Conservation (phyloP, 2,113 vertebrate genomes). For the Saccopteryx bilineata region DNA sequence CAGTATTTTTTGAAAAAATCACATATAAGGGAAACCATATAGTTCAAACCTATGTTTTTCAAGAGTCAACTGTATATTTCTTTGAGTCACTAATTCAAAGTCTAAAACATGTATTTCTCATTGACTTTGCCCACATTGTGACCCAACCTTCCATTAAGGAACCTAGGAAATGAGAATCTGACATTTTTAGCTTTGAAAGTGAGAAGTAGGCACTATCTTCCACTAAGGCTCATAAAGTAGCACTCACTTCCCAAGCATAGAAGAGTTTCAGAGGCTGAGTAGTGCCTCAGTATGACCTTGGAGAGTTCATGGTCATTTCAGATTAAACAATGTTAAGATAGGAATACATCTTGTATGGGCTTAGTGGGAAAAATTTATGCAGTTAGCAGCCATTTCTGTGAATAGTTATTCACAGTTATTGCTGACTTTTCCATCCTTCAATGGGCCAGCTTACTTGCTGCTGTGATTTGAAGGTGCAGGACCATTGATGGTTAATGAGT, state of each 20-base stretch:
- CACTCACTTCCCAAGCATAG: not conserved
- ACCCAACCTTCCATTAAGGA: not conserved
- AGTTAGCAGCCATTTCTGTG: constrained; percentile 44
- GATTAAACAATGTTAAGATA: constrained; percentile 12
- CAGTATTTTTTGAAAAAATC: not conserved
- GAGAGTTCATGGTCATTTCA: not conserved
- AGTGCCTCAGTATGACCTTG: not conserved
- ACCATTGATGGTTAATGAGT: not conserved
- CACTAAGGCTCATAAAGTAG: not conserved
- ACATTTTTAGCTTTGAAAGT: constrained; percentile 47
- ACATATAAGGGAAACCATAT: not conserved
- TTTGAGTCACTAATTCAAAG: constrained; percentile 17
- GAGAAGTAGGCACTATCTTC: not conserved
- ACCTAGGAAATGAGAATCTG: not conserved
- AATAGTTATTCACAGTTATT: not conserved
- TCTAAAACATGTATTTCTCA: constrained; percentile 24
- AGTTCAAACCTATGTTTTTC: not conserved
- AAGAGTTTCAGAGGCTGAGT: not conserved
- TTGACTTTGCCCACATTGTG: constrained; percentile 2
- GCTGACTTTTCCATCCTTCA: not conserved
- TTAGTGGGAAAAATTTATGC: not conserved
- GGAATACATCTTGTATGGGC: not conserved
- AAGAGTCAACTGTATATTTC: not conserved
- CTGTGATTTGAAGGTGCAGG: not conserved
- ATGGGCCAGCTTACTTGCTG: not conserved